phyloP scores from a whole-genome alignment of 2,888 invertebrate genomes.

The Leuctra nigra region DNA sequence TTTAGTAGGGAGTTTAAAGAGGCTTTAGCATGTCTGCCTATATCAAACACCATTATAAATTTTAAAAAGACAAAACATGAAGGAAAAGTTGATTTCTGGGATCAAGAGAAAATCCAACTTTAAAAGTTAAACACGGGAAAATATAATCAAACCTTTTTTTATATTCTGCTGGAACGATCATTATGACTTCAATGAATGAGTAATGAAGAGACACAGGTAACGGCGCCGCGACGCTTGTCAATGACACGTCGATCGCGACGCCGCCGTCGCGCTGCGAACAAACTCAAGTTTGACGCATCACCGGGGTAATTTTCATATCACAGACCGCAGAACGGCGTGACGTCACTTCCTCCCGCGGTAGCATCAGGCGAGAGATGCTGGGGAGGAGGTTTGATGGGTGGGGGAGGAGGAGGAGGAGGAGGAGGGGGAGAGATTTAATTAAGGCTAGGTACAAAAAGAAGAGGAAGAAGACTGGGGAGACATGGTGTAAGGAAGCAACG shows the following conservation, averaged over 20 bases:
- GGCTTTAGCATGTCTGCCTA: neutral
- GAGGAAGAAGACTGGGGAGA: conserved; percentile 17
- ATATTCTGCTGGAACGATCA: too few relatives aligned
- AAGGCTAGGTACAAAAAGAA: conserved; percentile 27
- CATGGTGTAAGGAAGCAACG: conserved; percentile 19
- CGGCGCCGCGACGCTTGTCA: too few relatives aligned
- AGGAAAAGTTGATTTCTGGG: too few relatives aligned
- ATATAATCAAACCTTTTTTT: too few relatives aligned
- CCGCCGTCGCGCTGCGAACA: too few relatives aligned
- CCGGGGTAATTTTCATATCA: conserved; percentile 26
- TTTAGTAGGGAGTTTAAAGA: neutral
- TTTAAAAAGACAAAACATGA: neutral
- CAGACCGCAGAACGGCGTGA: conserved; percentile 24
- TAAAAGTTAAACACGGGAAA: too few relatives aligned
- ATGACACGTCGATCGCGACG: too few relatives aligned
- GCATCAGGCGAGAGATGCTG: conserved; percentile 3
- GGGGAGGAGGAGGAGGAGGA: conserved; percentile 10
- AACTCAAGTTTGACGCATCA: conserved; percentile 18
- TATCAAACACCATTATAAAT: neutral
- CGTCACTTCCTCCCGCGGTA: conserved; percentile 16
- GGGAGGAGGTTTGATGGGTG: conserved; percentile 9
- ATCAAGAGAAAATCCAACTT: too few relatives aligned
- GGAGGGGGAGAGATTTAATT: conserved; percentile 27
- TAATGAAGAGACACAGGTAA: too few relatives aligned
- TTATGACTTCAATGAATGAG: too few relatives aligned